Percentiles rank a stretch among this genome's conserved stretches.
phyloP scores from a whole-genome alignment of 2,797 vertebrate genomes.

The Sebastes paucispinis region DNA sequence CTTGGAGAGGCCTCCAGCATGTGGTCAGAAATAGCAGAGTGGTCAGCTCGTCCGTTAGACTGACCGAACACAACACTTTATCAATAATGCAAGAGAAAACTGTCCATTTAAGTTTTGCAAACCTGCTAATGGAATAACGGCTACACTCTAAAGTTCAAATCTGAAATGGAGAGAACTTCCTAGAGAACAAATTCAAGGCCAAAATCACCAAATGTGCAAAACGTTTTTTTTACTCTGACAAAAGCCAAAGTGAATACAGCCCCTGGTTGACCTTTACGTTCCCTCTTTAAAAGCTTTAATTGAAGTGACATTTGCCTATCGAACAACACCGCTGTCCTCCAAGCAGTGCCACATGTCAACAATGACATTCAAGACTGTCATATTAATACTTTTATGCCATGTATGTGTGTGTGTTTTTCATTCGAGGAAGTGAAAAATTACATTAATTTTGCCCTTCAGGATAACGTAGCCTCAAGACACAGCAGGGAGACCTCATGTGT shows the following conservation, averaged over 20 bases:
- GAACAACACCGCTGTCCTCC: slow-evolving; percentile 8
- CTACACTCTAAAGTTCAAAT: slow-evolving; percentile 19
- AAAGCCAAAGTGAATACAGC: background rate
- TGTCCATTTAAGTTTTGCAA: slow-evolving; percentile 15
- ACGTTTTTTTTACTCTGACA: background rate
- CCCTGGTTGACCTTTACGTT: slow-evolving; percentile 26
- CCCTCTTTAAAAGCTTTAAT: slow-evolving; percentile 45
- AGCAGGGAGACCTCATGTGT: background rate
- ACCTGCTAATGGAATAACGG: slow-evolving; percentile 40
- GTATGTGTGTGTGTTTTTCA: background rate
- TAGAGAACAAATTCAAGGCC: background rate
- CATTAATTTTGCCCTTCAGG: slow-evolving; percentile 20
- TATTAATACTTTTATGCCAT: slow-evolving; percentile 29
- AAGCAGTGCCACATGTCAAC: background rate
- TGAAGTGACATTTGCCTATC: slow-evolving; percentile 51
- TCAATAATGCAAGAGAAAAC: slow-evolving; percentile 55
- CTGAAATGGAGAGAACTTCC: slow-evolving; percentile 1
- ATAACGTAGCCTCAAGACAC: background rate
- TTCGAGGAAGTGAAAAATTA: slow-evolving; percentile 8
- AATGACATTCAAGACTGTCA: slow-evolving; percentile 42
- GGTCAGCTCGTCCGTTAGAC: slow-evolving; percentile 32
- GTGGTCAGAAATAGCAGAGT: slow-evolving; percentile 62
- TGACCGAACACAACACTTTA: slow-evolving; percentile 15
- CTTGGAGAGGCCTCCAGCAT: slow-evolving; percentile 50
- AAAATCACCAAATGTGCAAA: slow-evolving; percentile 15